These are phyloP conservation scores for Meganola albula DNA, from an alignment of 2,888 invertebrate genomes.

Conservation along the genomic window DNA sequence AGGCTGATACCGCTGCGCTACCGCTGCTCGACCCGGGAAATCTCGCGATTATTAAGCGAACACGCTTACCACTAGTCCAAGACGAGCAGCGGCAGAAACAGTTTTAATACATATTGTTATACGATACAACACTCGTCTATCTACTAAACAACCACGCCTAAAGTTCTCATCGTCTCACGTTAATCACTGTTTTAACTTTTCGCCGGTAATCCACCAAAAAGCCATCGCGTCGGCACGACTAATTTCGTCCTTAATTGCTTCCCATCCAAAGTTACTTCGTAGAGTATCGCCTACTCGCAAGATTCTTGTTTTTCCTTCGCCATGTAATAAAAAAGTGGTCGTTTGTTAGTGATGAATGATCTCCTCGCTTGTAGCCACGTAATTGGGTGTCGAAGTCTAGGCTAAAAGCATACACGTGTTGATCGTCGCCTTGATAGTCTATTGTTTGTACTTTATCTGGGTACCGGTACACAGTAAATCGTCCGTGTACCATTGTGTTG, in stretches of 20 bases:
- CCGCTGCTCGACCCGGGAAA: too few relatives aligned
- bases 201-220: slow-evolving; percentile 34
- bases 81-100: too few relatives aligned
- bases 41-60: too few relatives aligned
- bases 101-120: too few relatives aligned
- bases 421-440: slow-evolving; percentile 57
- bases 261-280: slow-evolving; percentile 32
- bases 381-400: slow-evolving; percentile 72
- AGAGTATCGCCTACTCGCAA: slow-evolving; percentile 25
- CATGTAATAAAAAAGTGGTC: slow-evolving; percentile 55
- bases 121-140: slow-evolving; percentile 1
- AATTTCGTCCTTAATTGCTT: slow-evolving; percentile 48
- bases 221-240: slow-evolving; percentile 30
- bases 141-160: slow-evolving; percentile 3
- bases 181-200: slow-evolving; percentile 29
- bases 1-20: too few relatives aligned
- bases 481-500: slow-evolving; percentile 58
- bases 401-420: slow-evolving; percentile 75
- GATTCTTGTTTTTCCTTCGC: slow-evolving; percentile 12
- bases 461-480: slow-evolving; percentile 66
- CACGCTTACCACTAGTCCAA: too few relatives aligned
- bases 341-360: slow-evolving; percentile 67
- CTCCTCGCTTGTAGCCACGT: slow-evolving; percentile 48
- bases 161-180: slow-evolving; percentile 15
- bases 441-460: slow-evolving; percentile 70